Conservation (phyloP, 2,113 vertebrate genomes). For the Caranx melampygus region DNA sequence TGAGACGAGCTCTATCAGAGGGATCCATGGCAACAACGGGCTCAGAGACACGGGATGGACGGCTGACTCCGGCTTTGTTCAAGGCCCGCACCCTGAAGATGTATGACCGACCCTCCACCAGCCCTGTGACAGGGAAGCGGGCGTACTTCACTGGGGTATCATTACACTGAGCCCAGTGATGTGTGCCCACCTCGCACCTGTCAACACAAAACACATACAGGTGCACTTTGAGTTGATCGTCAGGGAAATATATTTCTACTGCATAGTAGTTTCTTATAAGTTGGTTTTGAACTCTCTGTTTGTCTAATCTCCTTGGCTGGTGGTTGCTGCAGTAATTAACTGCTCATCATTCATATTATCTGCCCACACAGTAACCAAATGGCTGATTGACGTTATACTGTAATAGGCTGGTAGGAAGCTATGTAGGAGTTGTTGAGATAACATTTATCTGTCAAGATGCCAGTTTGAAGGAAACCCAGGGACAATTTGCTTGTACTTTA, state of each 20-base stretch:
- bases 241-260: neutral
- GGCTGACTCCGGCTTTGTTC: constrained; percentile 91
- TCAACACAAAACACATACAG: constrained; percentile 20
- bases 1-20: constrained; percentile 91
- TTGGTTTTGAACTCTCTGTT: neutral
- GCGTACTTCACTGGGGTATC: constrained; percentile 96
- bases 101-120: constrained; percentile 95
- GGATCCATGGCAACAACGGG: constrained; percentile 93
- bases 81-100: constrained; percentile 93
- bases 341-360: neutral
- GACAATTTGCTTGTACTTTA: neutral
- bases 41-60: constrained; percentile 91
- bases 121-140: constrained; percentile 95
- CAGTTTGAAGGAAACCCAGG: neutral
- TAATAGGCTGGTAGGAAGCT: neutral
- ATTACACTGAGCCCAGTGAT: constrained; percentile 96
- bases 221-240: neutral
- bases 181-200: constrained; percentile 95
- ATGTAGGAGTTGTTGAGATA: neutral
- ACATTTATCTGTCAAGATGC: neutral
- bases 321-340: neutral
- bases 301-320: neutral
- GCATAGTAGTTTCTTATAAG: neutral
- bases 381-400: neutral
- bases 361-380: neutral